Evolutionary conservation across 2,113 vertebrate genomes (phyloP).

Genomic region (Triplophysa rosa): DNA sequence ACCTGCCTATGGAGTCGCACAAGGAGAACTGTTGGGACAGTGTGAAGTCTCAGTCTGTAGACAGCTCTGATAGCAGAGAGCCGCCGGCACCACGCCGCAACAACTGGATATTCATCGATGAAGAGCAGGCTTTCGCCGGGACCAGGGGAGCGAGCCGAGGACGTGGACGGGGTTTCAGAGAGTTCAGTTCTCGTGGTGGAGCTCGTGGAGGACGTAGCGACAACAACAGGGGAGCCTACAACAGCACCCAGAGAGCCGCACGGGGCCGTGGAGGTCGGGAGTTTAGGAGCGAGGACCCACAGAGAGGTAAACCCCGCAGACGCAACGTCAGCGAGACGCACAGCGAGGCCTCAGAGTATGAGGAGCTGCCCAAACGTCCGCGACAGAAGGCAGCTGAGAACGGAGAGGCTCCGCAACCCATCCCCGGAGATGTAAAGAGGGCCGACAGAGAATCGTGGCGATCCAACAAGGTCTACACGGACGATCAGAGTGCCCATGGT

Average conservation of each 20-base stretch:
- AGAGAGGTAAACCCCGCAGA: conserved; percentile 84
- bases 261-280: conserved; percentile 83
- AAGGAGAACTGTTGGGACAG: conserved; percentile 78
- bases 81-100: conserved; percentile 81
- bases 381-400: conserved; percentile 85
- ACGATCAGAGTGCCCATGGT: conserved; percentile 73
- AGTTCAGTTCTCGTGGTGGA: conserved; percentile 86
- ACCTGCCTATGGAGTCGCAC: conserved; percentile 73
- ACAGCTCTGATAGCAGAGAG: conserved; percentile 70
- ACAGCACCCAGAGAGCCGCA: conserved; percentile 68
- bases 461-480: conserved; percentile 86
- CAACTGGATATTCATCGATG: conserved; percentile 98
- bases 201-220: conserved; percentile 65
- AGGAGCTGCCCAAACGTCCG: conserved; percentile 92
- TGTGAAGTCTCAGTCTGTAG: conserved; percentile 70
- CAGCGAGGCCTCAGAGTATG: conserved; percentile 94
- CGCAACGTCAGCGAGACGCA: conserved; percentile 92
- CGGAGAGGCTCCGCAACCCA: conserved; percentile 74
- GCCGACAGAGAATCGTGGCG: conserved; percentile 90
- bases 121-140: conserved; percentile 92
- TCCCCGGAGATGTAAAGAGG: conserved; percentile 75
- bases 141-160: conserved; percentile 82
- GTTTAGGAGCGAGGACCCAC: conserved; percentile 83
- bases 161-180: conserved; percentile 86
- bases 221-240: conserved; percentile 69